Base-by-base conservation (phyloP, 2,113 vertebrate species). In the Oryzias woworae region DNA sequence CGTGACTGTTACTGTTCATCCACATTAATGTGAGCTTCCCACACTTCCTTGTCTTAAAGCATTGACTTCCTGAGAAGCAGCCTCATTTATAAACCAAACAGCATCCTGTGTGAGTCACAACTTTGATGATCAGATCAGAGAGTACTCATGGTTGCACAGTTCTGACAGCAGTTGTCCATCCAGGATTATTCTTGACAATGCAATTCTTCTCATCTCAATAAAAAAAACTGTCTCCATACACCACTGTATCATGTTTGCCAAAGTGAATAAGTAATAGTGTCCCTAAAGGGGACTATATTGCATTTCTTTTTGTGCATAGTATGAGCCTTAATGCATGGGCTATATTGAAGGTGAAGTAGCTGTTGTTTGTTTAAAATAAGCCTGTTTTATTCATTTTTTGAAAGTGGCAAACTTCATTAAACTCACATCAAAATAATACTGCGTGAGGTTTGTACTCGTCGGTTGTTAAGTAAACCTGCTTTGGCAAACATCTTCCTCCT, bases 401-500 rank as follows among this genome's bases (percentile, higher is more conserved):
- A 67, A 36, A 51, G 57, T 53, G 47, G 23, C 54, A 47, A 4
- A 1, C 43, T 26, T 28, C 61, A 24, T 55, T 12, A 42, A 18
- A 58, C 24, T 43, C 20, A 2, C 16, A 36, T 52, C 42, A 66
- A 61, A 60, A 58, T 31, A 49, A 64, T 55, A 52, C 41, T 48
- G 48, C 14, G 53, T 28, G 26, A 28, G 31, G 15, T 68, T 64
- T 3, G 43, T 77, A 66, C 74, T 67, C 61, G 57, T 20, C 5
- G 23, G 68, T 83, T 81, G 61, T 66, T 48, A 43, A 64, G 76
- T 67, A 28, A 71, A 77, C 55, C 58, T 66, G 53, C 36, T 67
- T 16, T 52, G 56, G 72, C 73, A 88, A 85, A 85, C 69, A 83
- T 71, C 61, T 65, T 49, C 52, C 53, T 53, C 31, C 53, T 53